These are phyloP conservation scores for Bactericera cockerelli DNA, from an alignment of 1,140 invertebrate species.

Conservation along the genomic window DNA sequence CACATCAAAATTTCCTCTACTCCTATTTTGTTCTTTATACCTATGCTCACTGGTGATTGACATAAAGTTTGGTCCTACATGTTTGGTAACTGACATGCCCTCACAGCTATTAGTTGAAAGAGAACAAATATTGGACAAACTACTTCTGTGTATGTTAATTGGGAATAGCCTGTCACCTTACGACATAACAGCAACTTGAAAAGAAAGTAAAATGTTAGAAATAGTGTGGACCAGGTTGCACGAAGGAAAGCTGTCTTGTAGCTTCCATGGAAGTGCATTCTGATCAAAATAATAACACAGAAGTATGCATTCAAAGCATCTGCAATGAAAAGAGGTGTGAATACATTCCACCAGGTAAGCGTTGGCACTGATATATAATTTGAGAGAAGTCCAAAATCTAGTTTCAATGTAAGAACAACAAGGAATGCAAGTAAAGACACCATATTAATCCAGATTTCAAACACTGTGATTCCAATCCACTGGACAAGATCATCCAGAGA, in stretches of 20 bases:
- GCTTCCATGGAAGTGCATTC: slow-evolving; percentile 69
- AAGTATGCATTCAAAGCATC: slow-evolving; percentile 89
- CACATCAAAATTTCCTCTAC: too few relatives aligned
- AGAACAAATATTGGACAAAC: slow-evolving; percentile 82
- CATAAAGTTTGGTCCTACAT: not conserved
- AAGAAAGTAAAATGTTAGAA: slow-evolving; percentile 69
- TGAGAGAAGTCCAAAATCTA: slow-evolving; percentile 41
- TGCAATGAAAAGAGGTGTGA: slow-evolving; percentile 76
- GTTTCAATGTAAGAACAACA: slow-evolving; percentile 57
- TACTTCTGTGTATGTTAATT: slow-evolving; percentile 78
- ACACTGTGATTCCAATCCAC: slow-evolving; percentile 83
- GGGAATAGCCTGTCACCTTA: slow-evolving; percentile 62
- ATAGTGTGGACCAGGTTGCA: slow-evolving; percentile 69
- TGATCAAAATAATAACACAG: slow-evolving; percentile 81
- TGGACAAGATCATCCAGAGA: slow-evolving; percentile 73
- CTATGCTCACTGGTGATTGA: too few relatives aligned
- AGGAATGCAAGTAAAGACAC: slow-evolving; percentile 69
- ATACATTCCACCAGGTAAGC: slow-evolving; percentile 65
- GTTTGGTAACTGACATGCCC: slow-evolving; percentile 68
- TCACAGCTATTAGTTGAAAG: slow-evolving; percentile 72
- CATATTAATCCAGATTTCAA: slow-evolving; percentile 83
- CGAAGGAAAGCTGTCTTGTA: slow-evolving; percentile 61
- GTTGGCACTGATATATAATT: slow-evolving; percentile 24
- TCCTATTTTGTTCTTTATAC: too few relatives aligned
- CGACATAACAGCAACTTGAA: slow-evolving; percentile 86